Percentiles rank a stretch among this genome's conserved stretches.
Evolutionary conservation across 2,888 invertebrate genomes (phyloP).

Genomic region (Fabriciana adippe): DNA sequence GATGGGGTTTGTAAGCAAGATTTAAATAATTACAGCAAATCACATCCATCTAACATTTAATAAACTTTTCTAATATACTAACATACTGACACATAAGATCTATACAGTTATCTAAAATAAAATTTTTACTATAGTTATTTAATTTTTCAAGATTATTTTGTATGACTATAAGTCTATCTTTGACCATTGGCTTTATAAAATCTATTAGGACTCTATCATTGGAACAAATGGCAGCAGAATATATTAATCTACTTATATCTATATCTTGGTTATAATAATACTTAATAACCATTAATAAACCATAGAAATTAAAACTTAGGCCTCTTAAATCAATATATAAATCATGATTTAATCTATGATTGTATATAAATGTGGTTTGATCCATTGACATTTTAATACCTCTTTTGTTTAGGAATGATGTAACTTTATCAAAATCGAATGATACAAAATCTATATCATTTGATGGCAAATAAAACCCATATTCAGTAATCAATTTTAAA

Average conservation of each 20-base stretch:
- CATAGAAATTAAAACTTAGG: slow-evolving; percentile 85
- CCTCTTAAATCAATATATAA: slow-evolving; percentile 85
- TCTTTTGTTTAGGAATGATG: slow-evolving; percentile 61
- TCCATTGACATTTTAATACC: slow-evolving; percentile 75
- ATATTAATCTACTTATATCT: slow-evolving; percentile 71
- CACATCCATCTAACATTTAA: slow-evolving; percentile 66
- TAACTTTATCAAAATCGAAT: slow-evolving; percentile 81
- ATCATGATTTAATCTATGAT: slow-evolving; percentile 83
- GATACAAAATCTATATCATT: slow-evolving; percentile 87
- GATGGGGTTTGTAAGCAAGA: neutral
- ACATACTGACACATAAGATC: slow-evolving; percentile 74
- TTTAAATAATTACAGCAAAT: neutral
- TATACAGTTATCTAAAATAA: slow-evolving; percentile 71
- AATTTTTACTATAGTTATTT: slow-evolving; percentile 54
- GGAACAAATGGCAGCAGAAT: slow-evolving; percentile 72
- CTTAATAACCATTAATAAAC: slow-evolving; percentile 72
- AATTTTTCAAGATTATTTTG: slow-evolving; percentile 60
- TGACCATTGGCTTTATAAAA: slow-evolving; percentile 66
- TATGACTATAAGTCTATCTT: slow-evolving; percentile 55
- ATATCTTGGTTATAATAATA: slow-evolving; percentile 66
- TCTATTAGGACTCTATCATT: slow-evolving; percentile 64
- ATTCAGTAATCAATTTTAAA: slow-evolving; percentile 90
- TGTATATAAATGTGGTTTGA: slow-evolving; percentile 84
- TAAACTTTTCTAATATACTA: slow-evolving; percentile 75
- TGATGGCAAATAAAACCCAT: slow-evolving; percentile 89